These are phyloP conservation scores for Austrofundulus limnaeus DNA, from an alignment of 2,113 vertebrate genomes.

Conservation along the genomic window DNA sequence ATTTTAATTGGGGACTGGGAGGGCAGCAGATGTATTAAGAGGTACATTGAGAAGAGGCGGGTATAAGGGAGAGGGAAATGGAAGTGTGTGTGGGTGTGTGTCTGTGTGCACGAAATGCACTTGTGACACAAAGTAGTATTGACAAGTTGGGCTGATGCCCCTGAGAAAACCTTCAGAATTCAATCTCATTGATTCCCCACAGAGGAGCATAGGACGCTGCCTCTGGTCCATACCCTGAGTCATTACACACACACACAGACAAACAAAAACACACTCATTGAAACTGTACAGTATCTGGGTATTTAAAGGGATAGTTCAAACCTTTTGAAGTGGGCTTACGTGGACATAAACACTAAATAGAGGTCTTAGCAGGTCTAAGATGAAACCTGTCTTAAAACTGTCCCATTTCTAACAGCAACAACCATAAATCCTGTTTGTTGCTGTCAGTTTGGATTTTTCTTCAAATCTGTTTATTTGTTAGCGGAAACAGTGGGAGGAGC, in stretches of 20 bases:
- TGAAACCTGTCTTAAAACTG: too few relatives aligned
- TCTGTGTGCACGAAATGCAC: slow-evolving; percentile 75
- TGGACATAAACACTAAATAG: too few relatives aligned
- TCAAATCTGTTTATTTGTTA: too few relatives aligned
- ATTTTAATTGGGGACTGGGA: slow-evolving; percentile 49
- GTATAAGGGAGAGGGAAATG: slow-evolving; percentile 48
- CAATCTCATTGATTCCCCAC: slow-evolving; percentile 76
- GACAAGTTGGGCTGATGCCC: slow-evolving; percentile 77
- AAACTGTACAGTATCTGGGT: neutral
- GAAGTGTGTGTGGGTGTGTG: slow-evolving; percentile 49
- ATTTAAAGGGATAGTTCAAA: neutral
- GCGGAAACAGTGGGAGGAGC: too few relatives aligned
- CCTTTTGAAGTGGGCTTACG: too few relatives aligned
- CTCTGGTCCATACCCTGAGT: slow-evolving; percentile 70
- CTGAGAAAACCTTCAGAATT: slow-evolving; percentile 84
- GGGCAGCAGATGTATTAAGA: slow-evolving; percentile 38
- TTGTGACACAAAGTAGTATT: slow-evolving; percentile 84
- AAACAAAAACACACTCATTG: slow-evolving; percentile 25
- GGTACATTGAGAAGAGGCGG: slow-evolving; percentile 34
- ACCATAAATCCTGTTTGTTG: too few relatives aligned
- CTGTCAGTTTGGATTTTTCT: too few relatives aligned
- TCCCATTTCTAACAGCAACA: too few relatives aligned
- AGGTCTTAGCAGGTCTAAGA: too few relatives aligned
- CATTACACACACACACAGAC: slow-evolving; percentile 58
- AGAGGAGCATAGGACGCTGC: slow-evolving; percentile 69